Evolutionary conservation across 64 coral and sea anemone species (phyloP).

Genomic region (Montipora sp.): DNA sequence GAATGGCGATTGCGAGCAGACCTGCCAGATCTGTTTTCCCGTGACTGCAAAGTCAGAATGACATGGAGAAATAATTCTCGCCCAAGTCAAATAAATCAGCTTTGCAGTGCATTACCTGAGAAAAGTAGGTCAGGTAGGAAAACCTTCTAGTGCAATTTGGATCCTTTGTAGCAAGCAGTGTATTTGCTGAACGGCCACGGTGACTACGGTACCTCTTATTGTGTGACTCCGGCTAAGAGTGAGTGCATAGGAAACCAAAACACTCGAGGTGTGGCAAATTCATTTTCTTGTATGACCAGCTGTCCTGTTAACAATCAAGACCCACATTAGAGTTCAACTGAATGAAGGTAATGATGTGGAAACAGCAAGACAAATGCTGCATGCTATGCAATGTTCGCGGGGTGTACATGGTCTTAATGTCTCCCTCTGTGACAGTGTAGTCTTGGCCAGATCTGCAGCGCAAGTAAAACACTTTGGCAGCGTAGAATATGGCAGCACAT

Average conservation of each 20-base stretch:
- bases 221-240: not conserved
- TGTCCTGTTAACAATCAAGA: not conserved
- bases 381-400: not conserved
- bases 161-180: not conserved
- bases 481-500: slow-evolving; percentile 53
- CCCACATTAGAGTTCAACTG: slow-evolving; percentile 15
- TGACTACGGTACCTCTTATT: not conserved
- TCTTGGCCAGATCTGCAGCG: not conserved
- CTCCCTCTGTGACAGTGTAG: not conserved
- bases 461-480: not conserved
- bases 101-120: slow-evolving; percentile 18
- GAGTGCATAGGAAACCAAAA: too few relatives aligned
- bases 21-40: not conserved
- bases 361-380: slow-evolving; percentile 1
- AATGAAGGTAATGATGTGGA: slow-evolving; percentile 9
- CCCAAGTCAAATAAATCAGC: not conserved
- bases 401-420: slow-evolving; percentile 15
- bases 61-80: slow-evolving; percentile 16
- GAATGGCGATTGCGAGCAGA: not conserved
- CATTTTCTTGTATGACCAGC: too few relatives aligned
- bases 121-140: slow-evolving; percentile 24
- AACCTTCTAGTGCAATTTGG: slow-evolving; percentile 12
- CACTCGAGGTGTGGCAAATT: not conserved
- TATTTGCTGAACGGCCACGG: not conserved
- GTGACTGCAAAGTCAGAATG: slow-evolving; percentile 36